Evolutionary conservation across 2,888 invertebrate genomes (phyloP).

Genomic region (Hydrotaea cyrtoneurina): DNA sequence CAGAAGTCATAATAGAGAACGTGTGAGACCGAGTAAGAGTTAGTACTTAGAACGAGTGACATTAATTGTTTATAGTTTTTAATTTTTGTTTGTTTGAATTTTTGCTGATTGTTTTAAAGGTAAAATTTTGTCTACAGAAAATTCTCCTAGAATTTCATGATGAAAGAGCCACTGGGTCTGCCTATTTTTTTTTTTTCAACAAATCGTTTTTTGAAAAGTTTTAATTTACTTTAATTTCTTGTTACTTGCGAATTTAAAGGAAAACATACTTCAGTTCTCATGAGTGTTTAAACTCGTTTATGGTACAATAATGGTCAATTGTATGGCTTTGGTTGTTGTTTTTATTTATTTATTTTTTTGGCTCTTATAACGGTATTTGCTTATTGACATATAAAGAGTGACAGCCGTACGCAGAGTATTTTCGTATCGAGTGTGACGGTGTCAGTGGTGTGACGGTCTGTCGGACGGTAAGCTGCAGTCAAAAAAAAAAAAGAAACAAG

Average conservation of each 20-base stretch:
- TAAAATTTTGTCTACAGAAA: no score
- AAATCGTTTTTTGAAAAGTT: no score
- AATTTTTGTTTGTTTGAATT: no score
- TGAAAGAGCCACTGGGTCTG: no score
- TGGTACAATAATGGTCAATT: constrained; percentile 20
- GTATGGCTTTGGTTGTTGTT: no score
- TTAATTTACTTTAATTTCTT: background rate
- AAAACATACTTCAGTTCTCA: background rate
- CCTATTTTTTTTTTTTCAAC: no score
- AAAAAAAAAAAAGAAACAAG: constrained; percentile 14
- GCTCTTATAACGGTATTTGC: constrained; percentile 26
- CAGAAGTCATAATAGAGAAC: no score
- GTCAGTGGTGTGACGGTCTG: background rate
- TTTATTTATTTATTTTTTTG: background rate
- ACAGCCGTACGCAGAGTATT: constrained; percentile 18
- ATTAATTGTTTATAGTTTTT: no score
- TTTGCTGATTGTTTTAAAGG: no score
- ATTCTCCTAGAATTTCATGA: no score
- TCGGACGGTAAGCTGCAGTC: background rate
- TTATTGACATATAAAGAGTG: constrained; percentile 36
- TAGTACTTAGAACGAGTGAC: no score
- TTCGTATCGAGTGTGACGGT: constrained; percentile 19
- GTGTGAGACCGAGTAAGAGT: no score
- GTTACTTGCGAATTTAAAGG: background rate
- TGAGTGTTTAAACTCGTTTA: constrained; percentile 7